Percentiles rank a stretch among this genome's conserved stretches.
These are phyloP conservation scores for Petromus typicus DNA, from an alignment of 2,113 vertebrate genomes.

Conservation along the genomic window DNA sequence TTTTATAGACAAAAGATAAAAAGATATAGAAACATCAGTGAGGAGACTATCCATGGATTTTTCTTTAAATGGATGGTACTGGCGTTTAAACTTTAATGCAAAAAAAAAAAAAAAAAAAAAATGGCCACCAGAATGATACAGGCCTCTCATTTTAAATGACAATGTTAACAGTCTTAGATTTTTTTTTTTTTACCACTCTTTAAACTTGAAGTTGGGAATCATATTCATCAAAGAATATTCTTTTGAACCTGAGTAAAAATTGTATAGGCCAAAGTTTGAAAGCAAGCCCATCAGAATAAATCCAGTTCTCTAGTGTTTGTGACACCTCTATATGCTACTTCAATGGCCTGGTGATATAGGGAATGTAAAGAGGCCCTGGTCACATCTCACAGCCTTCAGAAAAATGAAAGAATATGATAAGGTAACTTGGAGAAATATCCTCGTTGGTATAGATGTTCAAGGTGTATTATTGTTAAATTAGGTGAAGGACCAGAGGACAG, in stretches of 20 bases:
- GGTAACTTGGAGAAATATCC: neutral
- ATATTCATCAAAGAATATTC: neutral
- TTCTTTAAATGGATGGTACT: neutral
- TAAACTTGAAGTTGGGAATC: neutral
- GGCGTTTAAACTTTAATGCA: neutral
- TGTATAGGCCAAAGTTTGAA: neutral
- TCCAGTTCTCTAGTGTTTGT: neutral
- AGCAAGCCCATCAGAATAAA: neutral
- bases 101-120: neutral
- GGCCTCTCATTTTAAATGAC: conserved; percentile 17
- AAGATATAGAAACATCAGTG: neutral
- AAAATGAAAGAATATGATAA: neutral
- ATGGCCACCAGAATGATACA: neutral
- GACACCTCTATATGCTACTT: neutral
- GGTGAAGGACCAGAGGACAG: conserved; percentile 1
- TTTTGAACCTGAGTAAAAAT: neutral
- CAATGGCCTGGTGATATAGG: neutral
- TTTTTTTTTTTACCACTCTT: neutral
- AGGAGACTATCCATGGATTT: neutral
- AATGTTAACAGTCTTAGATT: neutral
- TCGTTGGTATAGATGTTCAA: neutral
- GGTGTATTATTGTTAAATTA: neutral
- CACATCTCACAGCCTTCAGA: neutral
- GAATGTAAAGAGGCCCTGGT: neutral
- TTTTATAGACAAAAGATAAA: neutral